Percentiles rank a stretch among this genome's conserved stretches.
These are phyloP conservation scores for Dermatemys mawii DNA, from an alignment of 2,113 vertebrate genomes.

Conservation along the genomic window DNA sequence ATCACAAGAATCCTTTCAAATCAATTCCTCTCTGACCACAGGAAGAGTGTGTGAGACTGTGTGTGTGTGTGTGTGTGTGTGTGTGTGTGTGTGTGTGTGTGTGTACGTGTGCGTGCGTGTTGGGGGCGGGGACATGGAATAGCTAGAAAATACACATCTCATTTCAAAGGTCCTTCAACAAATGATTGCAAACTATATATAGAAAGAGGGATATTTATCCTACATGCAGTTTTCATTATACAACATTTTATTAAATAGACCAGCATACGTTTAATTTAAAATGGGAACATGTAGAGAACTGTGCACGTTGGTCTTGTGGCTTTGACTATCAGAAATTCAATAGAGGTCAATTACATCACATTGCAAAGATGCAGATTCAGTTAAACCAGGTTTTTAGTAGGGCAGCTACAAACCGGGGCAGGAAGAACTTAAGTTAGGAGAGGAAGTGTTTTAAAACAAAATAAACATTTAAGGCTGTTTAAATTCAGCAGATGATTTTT, in stretches of 20 bases:
- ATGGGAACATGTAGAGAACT: fast-evolving
- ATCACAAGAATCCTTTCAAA: neutral
- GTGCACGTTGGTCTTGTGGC: neutral
- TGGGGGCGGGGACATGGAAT: neutral
- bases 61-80: neutral
- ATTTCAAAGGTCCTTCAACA: neutral
- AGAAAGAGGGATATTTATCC: fast-evolving
- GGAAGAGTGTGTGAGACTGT: neutral
- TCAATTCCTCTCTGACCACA: neutral
- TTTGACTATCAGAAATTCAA: neutral
- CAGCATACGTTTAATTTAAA: neutral
- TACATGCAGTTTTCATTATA: neutral
- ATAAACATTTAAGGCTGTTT: neutral
- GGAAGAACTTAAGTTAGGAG: neutral
- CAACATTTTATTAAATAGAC: neutral
- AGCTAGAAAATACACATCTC: neutral
- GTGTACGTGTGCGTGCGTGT: no score
- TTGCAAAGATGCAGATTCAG: neutral
- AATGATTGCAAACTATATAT: neutral
- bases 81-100: no score
- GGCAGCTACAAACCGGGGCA: neutral
- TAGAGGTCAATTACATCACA: neutral
- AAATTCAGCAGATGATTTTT: neutral
- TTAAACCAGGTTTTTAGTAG: neutral
- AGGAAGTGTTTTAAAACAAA: neutral